Evolutionary conservation across 1,140 invertebrate species (phyloP).

Genomic region (Drosophila aff.): DNA sequence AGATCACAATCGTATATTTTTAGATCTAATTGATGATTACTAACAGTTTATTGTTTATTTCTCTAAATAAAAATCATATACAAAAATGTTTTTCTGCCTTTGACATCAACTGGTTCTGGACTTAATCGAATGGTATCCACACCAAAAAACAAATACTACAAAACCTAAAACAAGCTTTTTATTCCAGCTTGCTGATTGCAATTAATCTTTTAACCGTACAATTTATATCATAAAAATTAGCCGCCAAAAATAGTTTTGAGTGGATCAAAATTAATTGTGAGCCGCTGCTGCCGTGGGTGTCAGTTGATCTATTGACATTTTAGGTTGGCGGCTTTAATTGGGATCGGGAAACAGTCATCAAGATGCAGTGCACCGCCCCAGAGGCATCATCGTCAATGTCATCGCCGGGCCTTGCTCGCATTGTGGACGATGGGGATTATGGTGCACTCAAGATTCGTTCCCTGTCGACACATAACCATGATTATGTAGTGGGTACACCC

Average conservation of each 20-base stretch:
- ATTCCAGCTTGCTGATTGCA: background rate
- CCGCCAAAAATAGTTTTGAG: background rate
- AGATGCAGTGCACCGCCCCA: conserved; percentile 25
- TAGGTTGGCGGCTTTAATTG: conserved; percentile 62
- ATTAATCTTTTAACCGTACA: background rate
- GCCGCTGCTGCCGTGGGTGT: conserved; percentile 33
- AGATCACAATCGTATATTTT: background rate
- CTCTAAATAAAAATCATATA: background rate
- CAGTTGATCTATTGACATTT: conserved; percentile 76
- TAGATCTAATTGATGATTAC: background rate
- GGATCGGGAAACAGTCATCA: conserved; percentile 49
- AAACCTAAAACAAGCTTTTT: background rate
- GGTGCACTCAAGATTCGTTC: conserved; percentile 34
- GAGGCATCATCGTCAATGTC: conserved; percentile 35
- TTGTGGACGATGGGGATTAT: conserved; percentile 9
- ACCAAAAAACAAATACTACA: background rate
- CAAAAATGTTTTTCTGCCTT: background rate
- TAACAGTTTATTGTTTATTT: background rate
- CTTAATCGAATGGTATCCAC: background rate
- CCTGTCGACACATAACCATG: background rate
- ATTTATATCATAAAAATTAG: background rate
- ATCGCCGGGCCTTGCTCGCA: conserved; percentile 17
- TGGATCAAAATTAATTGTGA: conserved; percentile 53
- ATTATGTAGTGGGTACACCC: conserved; percentile 54
- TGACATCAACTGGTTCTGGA: background rate